Base-by-base conservation (phyloP, 2,888 invertebrate genomes). In the Falcaria lacertinaria region DNA sequence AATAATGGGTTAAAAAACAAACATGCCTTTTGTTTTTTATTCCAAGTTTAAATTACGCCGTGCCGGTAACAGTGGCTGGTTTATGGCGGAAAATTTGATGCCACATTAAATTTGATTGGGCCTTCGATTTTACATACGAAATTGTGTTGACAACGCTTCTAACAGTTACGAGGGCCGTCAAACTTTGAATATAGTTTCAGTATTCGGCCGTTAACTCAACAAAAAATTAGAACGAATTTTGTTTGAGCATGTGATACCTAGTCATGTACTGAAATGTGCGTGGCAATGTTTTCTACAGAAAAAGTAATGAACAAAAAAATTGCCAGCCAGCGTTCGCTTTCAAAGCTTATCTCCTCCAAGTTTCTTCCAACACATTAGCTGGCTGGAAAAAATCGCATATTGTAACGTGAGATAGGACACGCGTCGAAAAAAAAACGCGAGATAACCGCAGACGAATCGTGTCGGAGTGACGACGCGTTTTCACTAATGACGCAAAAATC, bases 401-500 rank as follows among this genome's bases (percentile, higher is more conserved):
- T 87, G 84, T 86, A 71, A 80, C 77, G 79, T 74, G 78, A 72
- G 76, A 75, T 72, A 76, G 71, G 70, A 67, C 62, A 72, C 74
- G 74, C 76, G 71, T 78, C 62, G 71, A 80, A 84, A 82, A 80
- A 81, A 71, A 75, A 37, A 25, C 36, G 60, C 62, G 63, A 74
- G 87, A 88, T 87, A 87, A 81, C 83, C 81, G 76, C 67, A 86
- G 88, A 89, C 86, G 86, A 87, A 89, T 89, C 88, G 87, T 79
- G 81, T 57, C 65, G 49, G 64, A 56, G 73, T 89, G 89, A 88
- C 86, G 70, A 49, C 54, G 87, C 89, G 70, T 45, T 63, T 46
- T 51, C 68, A 67, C 75, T 89, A 89, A 89, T 88, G 88, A 88
- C 84, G 84, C 74, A 81, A 83, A 79, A 79, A 76, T 80, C 76